Conservation (phyloP, 2,113 vertebrate genomes). For the Prionailurus viverrinus region DNA sequence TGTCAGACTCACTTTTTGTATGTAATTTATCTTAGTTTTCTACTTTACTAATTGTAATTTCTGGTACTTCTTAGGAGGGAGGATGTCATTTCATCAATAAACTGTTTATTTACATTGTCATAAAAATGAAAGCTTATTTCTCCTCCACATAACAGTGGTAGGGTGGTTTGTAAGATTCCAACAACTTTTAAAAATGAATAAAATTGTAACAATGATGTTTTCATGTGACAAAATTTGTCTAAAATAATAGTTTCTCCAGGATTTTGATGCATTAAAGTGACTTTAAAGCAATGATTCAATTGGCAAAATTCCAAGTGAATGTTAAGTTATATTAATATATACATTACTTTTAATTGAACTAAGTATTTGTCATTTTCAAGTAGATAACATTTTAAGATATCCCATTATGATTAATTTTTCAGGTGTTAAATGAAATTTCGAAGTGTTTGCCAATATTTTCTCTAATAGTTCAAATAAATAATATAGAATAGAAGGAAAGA, state of each 20-base stretch:
- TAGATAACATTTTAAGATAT: slow-evolving; percentile 75
- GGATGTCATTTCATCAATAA: not conserved
- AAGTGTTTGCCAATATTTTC: slow-evolving; percentile 78
- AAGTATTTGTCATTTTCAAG: slow-evolving; percentile 78
- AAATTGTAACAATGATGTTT: not conserved
- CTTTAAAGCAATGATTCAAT: not conserved
- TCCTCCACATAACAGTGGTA: not conserved
- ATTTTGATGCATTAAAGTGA: slow-evolving; percentile 28
- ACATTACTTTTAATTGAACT: slow-evolving; percentile 57
- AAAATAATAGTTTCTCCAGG: not conserved
- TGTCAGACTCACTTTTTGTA: not conserved
- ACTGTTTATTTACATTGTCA: not conserved
- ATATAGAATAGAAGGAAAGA: not conserved
- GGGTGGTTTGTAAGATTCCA: not conserved
- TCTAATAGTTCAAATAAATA: slow-evolving; percentile 26
- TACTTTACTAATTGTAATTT: slow-evolving; percentile 20
- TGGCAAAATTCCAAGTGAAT: not conserved
- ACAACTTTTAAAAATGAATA: not conserved
- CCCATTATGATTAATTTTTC: slow-evolving; percentile 73
- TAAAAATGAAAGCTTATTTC: not conserved
- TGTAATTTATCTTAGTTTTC: not conserved
- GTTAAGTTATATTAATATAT: slow-evolving; percentile 19
- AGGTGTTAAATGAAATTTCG: slow-evolving; percentile 72
- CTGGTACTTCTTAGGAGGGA: not conserved
- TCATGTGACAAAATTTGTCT: slow-evolving; percentile 5